These are phyloP conservation scores for Mohoua ochrocephala DNA, from an alignment of 2,113 vertebrate genomes.

Conservation along the genomic window DNA sequence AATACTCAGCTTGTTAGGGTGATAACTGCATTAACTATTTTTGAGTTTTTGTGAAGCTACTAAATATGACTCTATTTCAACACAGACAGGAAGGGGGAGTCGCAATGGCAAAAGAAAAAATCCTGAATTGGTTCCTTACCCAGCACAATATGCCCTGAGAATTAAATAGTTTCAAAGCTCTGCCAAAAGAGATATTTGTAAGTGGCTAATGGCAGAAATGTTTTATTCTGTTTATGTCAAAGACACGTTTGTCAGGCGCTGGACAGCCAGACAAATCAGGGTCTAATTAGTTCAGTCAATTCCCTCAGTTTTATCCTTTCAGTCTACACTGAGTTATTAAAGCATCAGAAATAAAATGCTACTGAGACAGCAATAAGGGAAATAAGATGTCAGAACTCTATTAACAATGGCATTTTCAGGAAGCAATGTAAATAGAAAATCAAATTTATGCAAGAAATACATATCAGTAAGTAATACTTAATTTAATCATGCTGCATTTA, in stretches of 20 bases:
- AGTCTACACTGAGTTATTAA: constrained; percentile 60
- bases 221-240: constrained; percentile 55
- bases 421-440: constrained; percentile 55
- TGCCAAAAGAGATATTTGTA: constrained; percentile 47
- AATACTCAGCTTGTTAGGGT: constrained; percentile 53
- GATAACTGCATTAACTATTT: constrained; percentile 37
- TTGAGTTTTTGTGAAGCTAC: constrained; percentile 44
- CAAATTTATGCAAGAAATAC: constrained; percentile 58
- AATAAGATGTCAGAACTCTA: constrained; percentile 67
- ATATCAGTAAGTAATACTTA: constrained; percentile 48
- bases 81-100: constrained; percentile 2
- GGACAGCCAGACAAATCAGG: constrained; percentile 63
- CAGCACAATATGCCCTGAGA: constrained; percentile 2
- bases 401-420: constrained; percentile 56
- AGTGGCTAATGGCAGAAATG: constrained; percentile 41
- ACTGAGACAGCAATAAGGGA: constrained; percentile 54
- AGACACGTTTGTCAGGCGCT: constrained; percentile 36
- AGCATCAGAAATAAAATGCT: constrained; percentile 60
- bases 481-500: constrained; percentile 33
- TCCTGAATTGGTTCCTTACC: background rate
- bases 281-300: constrained; percentile 67
- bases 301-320: constrained; percentile 60
- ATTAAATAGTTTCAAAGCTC: constrained; percentile 13
- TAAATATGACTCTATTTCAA: constrained; percentile 39
- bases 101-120: background rate